These are phyloP conservation scores for Amblyopsis hoosieri DNA, from an alignment of 2,797 vertebrate species.

Conservation along the genomic window DNA sequence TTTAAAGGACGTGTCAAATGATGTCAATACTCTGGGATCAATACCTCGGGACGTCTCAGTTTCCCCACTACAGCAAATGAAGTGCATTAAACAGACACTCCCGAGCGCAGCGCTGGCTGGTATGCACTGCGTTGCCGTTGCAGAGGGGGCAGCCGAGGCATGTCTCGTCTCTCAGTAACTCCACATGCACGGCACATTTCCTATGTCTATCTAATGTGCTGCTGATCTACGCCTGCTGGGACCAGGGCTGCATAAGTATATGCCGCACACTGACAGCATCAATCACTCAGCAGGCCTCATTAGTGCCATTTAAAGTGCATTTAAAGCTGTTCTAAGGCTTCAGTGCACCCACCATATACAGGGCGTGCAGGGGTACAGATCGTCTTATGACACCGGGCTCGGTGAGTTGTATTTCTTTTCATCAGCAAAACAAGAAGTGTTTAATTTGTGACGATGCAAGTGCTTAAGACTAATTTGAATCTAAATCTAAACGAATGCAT, in stretches of 20 bases:
- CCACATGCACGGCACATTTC: constrained; percentile 69
- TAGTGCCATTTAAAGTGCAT: constrained; percentile 81
- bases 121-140: constrained; percentile 24
- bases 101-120: constrained; percentile 47
- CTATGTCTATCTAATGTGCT: constrained; percentile 71
- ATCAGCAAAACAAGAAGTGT: background rate
- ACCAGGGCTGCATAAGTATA: constrained; percentile 72
- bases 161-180: constrained; percentile 51
- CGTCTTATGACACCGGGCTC: constrained; percentile 29
- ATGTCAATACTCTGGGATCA: constrained; percentile 78
- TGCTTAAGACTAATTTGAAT: background rate
- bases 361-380: constrained; percentile 30
- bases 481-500: constrained; percentile 13
- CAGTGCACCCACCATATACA: constrained; percentile 39
- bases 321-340: constrained; percentile 60
- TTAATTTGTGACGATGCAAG: constrained; percentile 14
- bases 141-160: constrained; percentile 57
- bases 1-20: constrained; percentile 74
- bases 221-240: constrained; percentile 80
- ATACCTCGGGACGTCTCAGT: constrained; percentile 73
- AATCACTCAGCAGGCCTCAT: constrained; percentile 78
- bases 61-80: constrained; percentile 65
- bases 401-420: constrained; percentile 1
- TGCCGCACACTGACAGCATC: constrained; percentile 71
- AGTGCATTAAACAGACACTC: constrained; percentile 62